Base-by-base conservation (phyloP, 1,140 invertebrate genomes). In the Formica selysi region DNA sequence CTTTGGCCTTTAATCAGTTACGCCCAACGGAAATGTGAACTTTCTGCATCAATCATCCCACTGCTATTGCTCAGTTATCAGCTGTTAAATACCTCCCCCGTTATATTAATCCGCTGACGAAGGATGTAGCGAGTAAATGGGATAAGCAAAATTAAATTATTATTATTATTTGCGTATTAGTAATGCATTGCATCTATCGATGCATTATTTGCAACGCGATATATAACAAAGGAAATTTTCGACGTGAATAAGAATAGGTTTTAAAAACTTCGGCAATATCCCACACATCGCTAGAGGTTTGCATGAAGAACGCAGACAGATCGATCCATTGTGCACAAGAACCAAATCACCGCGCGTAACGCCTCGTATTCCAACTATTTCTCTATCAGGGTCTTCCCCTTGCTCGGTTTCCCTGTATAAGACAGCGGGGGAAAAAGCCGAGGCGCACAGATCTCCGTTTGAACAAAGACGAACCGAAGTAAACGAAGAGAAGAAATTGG, bases 281-380 rank as follows among this genome's bases (percentile, higher is more conserved):
- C 44, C 29, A 8, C 48, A 16, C 64, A 22, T 68, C 16, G 22
- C 65, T 26, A 48, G 32, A 32, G 48, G 32, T 16, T 51, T 16
- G n/a, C 22, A 29, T 44, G 59, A 86, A 86, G 71, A 85, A 84
- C 67, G 51, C 59, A 84, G 87, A 89, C 86, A 86, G 86, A 90
- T 90, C 91, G 90, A 91, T 89, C 86, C 32, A 80, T 84, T 88
- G 85, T 74, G 67, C 51, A 36, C 51, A 61, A 83, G 84, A 86
- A 84, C 44, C 74, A 87, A 92, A 91, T 91, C 90, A 88, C 71
- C 76, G 81, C 67, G 76, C 70, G 85, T 80, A 85, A 89, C 84
- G 86, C 84, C 83, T 90, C 65, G 86, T 90, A 90, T 91, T 91
- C 87, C 86, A 78, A 85, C 81, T 87, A 86, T 88, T 87, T 88